These are phyloP conservation scores for Lochmaea crataegi DNA, from an alignment of 2,888 invertebrate species.

Conservation along the genomic window DNA sequence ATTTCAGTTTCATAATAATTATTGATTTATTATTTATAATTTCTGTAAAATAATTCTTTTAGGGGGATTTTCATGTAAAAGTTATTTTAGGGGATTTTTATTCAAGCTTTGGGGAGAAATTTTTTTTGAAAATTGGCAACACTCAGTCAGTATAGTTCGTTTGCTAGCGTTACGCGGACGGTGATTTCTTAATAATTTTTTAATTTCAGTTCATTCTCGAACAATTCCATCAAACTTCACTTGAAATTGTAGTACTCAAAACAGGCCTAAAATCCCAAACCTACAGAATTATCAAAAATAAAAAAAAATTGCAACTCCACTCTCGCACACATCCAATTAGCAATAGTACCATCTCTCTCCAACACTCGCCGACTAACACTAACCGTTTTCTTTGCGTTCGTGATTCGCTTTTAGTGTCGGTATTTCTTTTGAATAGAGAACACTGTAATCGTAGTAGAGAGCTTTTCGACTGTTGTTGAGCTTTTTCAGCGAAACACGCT, in stretches of 20 bases:
- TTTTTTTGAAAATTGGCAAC: too few species aligned
- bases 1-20: too few species aligned
- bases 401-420: slow-evolving; percentile 17
- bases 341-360: slow-evolving; percentile 12
- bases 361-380: slow-evolving; percentile 8
- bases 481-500: slow-evolving; percentile 1
- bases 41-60: too few species aligned
- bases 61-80: too few species aligned
- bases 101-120: too few species aligned
- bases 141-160: too few species aligned
- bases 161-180: too few species aligned
- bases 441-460: background rate
- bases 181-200: too few species aligned
- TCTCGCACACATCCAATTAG: slow-evolving; percentile 5
- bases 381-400: slow-evolving; percentile 7
- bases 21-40: too few species aligned
- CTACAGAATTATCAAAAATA: background rate
- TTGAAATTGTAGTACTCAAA: background rate
- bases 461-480: background rate
- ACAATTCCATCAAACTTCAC: too few species aligned
- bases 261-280: background rate
- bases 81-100: too few species aligned
- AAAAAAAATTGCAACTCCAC: background rate
- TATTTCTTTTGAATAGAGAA: slow-evolving; percentile 21
- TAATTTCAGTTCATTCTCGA: too few species aligned